Base-by-base conservation (phyloP, 2,888 invertebrate species). In the Dascillus cervinus region DNA sequence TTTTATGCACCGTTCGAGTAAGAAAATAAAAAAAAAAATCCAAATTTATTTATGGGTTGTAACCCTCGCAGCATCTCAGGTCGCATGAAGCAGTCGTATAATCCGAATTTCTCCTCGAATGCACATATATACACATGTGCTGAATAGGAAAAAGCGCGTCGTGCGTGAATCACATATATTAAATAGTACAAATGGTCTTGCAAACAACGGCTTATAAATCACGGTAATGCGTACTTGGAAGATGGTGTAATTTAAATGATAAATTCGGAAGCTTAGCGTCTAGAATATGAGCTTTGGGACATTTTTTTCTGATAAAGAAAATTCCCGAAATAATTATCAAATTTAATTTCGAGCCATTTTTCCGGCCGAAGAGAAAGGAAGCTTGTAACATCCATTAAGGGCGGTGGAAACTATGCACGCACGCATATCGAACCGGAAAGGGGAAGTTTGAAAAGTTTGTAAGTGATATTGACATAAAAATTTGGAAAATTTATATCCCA, bases 161-260 rank as follows among this genome's bases (percentile, higher is more conserved):
- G 41, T 44, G 46, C 47, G 45, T 48, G 47, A 43, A 49, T 41
- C 41, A 45, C 50, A 49, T 52, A 49, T 46, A 52, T 50, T 49
- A 50, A 47, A 47, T 47, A 50, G 44, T 50, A 50, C 48, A 52
- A 50, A 52, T 50, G 49, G 44, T 43, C 48, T 48, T 49, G 47
- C 52, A 49, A 52, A 52, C 50, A 52, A 50, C 46, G 39, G 39
- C 37, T 32, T 35, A 50, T 49, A 52, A 50, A 52, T 52, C 50
- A 50, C 43, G 37, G 46, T 49, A 52, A 52, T 50, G 47, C 50
- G 43, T 47, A 50, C 47, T 47, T 47, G 46, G 45, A 49, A 49
- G 49, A 46, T 45, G 37, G 39, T 34, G 47, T 44, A 46, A 47
- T 49, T 47, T 46, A 46, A 37, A 48, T 50, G 52, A 50, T 50